Conservation (phyloP, 2,797 vertebrate species). For the Hippoglossus hippoglossus region DNA sequence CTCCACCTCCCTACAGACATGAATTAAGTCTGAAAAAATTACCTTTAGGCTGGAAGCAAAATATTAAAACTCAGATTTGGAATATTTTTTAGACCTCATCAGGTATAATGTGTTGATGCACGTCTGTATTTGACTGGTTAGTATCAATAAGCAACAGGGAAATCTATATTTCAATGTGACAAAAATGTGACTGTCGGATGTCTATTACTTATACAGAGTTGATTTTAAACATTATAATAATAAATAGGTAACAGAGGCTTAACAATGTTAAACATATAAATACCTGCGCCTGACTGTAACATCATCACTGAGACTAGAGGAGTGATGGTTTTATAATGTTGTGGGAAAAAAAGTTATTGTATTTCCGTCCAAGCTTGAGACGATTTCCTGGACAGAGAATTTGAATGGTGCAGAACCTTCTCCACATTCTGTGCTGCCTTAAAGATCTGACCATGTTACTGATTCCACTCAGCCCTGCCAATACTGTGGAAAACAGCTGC, state of each 20-base stretch:
- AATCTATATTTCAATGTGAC: not conserved
- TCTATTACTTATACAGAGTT: too few species aligned
- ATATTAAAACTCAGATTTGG: not conserved
- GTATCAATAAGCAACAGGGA: not conserved
- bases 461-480: not conserved
- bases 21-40: not conserved
- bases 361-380: slow-evolving; percentile 4
- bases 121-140: not conserved
- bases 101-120: too few species aligned
- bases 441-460: slow-evolving; percentile 9
- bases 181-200: too few species aligned
- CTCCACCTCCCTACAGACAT: not conserved
- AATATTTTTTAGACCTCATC: not conserved
- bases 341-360: not conserved
- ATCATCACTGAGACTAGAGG: slow-evolving; percentile 10
- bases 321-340: not conserved
- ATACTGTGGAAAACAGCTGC: not conserved
- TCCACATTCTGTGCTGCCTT: slow-evolving; percentile 9
- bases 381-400: slow-evolving; percentile 17
- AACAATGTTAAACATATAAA: slow-evolving; percentile 1
- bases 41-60: not conserved
- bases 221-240: too few species aligned
- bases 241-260: slow-evolving; percentile 6
- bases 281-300: slow-evolving; percentile 1
- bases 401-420: slow-evolving; percentile 4